phyloP scores from a whole-genome alignment of 1,140 invertebrate species.

The Chironomus striatipennis region DNA sequence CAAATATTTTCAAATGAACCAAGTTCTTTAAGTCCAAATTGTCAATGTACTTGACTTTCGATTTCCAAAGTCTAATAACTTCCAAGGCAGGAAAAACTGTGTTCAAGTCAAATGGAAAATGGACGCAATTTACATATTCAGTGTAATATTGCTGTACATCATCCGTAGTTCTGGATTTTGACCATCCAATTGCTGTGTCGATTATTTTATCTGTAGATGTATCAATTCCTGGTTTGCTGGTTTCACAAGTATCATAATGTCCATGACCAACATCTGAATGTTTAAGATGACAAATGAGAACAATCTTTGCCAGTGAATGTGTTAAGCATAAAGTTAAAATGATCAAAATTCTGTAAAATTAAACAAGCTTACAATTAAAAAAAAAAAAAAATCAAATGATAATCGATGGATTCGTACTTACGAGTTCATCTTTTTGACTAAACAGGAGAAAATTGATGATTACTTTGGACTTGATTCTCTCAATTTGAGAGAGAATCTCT shows the following conservation, averaged over 20 bases:
- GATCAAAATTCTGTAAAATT: too few species aligned
- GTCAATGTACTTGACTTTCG: neutral
- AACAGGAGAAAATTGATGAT: too few species aligned
- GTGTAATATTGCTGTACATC: neutral
- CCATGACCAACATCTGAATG: neutral
- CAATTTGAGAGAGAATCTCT: too few species aligned
- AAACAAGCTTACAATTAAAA: too few species aligned
- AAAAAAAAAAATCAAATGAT: too few species aligned
- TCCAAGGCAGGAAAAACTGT: neutral
- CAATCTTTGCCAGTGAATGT: too few species aligned
- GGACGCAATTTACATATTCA: neutral
- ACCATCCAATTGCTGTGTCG: neutral
- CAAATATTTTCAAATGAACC: neutral
- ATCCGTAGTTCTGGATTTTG: neutral
- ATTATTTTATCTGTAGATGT: neutral
- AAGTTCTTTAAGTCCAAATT: neutral
- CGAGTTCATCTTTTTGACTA: too few species aligned
- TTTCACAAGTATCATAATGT: neutral
- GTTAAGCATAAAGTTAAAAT: too few species aligned
- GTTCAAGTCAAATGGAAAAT: neutral
- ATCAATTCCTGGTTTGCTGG: neutral
- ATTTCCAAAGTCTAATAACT: neutral
- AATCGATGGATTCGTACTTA: too few species aligned
- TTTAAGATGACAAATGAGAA: neutral
- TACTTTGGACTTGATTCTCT: too few species aligned